Evolutionary conservation across 2,113 vertebrate genomes (phyloP).

Genomic region (Capreolus pygargus): DNA sequence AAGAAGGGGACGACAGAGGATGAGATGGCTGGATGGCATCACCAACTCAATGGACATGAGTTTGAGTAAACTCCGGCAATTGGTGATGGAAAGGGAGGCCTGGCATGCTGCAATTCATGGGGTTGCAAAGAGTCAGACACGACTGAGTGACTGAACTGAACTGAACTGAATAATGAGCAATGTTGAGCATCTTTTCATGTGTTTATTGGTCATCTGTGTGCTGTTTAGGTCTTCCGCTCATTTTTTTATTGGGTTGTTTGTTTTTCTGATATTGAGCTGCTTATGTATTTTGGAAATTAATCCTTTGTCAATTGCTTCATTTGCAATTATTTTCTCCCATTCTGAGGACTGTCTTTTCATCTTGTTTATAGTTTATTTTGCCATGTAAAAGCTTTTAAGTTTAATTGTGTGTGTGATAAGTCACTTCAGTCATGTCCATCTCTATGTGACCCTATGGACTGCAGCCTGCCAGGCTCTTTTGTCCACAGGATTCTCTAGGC

Average conservation of each 20-base stretch:
- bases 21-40: too few species aligned
- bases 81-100: too few species aligned
- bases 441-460: background rate
- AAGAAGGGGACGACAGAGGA: too few species aligned
- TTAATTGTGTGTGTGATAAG: background rate
- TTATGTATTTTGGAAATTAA: background rate
- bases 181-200: background rate
- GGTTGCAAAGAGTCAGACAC: too few species aligned
- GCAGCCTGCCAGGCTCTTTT: background rate
- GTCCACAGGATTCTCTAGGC: background rate
- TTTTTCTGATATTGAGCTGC: background rate
- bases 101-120: too few species aligned
- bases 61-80: too few species aligned
- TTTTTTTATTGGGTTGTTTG: background rate
- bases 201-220: background rate
- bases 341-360: background rate
- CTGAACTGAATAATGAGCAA: background rate
- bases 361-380: background rate
- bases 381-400: background rate
- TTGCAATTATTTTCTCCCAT: background rate
- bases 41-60: too few species aligned
- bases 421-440: background rate
- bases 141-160: too few species aligned
- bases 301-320: background rate
- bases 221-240: background rate